Conservation (phyloP, 2,797 vertebrate species). For the Sebastes trivittatus region DNA sequence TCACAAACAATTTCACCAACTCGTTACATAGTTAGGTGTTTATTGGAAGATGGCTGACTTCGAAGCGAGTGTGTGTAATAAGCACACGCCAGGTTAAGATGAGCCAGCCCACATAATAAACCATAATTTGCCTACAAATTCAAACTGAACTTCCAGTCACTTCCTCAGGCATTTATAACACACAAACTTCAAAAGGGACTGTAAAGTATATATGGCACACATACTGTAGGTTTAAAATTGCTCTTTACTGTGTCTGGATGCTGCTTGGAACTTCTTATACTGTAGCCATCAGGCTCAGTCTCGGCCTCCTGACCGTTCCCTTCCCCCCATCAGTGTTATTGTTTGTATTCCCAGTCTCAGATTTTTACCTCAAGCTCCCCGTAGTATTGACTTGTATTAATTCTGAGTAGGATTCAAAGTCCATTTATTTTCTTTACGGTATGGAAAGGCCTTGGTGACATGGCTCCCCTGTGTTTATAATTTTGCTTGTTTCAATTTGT, state of each 20-base stretch:
- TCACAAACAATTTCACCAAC: slow-evolving; percentile 83
- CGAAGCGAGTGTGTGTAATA: slow-evolving; percentile 62
- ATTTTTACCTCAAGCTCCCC: slow-evolving; percentile 68
- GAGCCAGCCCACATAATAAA: slow-evolving; percentile 72
- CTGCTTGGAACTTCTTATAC: slow-evolving; percentile 26
- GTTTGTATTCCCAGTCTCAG: slow-evolving; percentile 52
- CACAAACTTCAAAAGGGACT: slow-evolving; percentile 23
- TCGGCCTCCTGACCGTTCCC: slow-evolving; percentile 27
- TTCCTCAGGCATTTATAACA: slow-evolving; percentile 9
- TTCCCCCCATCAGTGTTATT: slow-evolving; percentile 55
- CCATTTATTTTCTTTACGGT: slow-evolving; percentile 78
- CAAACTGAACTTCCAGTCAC: slow-evolving; percentile 36
- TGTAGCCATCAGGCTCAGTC: slow-evolving; percentile 30
- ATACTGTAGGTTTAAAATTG: slow-evolving; percentile 21
- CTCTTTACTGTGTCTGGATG: background rate
- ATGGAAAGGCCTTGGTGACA: slow-evolving; percentile 76
- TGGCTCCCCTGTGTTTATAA: slow-evolving; percentile 82
- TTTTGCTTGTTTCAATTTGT: slow-evolving; percentile 83
- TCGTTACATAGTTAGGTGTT: slow-evolving; percentile 80
- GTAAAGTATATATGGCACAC: slow-evolving; percentile 5
- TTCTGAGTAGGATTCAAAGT: slow-evolving; percentile 75
- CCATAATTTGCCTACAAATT: slow-evolving; percentile 70
- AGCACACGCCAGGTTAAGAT: slow-evolving; percentile 72
- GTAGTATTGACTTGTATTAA: slow-evolving; percentile 72
- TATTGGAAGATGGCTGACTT: slow-evolving; percentile 79